Percentiles rank a stretch among this genome's conserved stretches.
Conservation (phyloP, 2,113 vertebrate species). For the Cephalopterus ornatus region DNA sequence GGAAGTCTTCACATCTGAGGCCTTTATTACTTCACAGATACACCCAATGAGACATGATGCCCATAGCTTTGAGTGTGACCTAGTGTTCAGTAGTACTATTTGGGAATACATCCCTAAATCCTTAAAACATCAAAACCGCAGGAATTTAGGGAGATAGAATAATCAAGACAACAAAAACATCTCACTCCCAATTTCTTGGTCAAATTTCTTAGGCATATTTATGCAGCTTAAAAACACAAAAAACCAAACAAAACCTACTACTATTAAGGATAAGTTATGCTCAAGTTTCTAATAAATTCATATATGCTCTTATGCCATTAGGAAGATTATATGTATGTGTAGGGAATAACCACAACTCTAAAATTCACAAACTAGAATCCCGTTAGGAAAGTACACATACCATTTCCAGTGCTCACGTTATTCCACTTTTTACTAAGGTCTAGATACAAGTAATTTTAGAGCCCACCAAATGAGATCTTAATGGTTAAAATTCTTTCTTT, state of each 20-base stretch:
- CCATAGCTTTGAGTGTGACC: not conserved
- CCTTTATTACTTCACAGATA: not conserved
- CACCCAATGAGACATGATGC: not conserved
- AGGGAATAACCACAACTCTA: not conserved
- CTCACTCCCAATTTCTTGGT: not conserved
- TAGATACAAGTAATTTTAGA: not conserved
- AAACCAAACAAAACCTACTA: not conserved
- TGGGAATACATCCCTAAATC: not conserved
- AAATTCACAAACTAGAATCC: not conserved
- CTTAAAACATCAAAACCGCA: not conserved
- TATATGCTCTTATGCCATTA: not conserved
- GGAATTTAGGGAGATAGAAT: not conserved
- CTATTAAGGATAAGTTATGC: not conserved
- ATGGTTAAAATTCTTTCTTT: not conserved
- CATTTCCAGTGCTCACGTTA: not conserved
- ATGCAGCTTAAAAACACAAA: not conserved
- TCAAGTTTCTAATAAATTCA: not conserved
- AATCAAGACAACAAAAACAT: not conserved
- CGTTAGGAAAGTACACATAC: not conserved
- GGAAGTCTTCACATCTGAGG: not conserved
- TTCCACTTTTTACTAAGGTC: not conserved
- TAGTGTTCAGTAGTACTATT: not conserved
- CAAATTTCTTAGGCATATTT: not conserved
- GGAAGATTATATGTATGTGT: not conserved
- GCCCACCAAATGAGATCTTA: not conserved